Base-by-base conservation (phyloP, 2,888 invertebrate species). In the Elegia similella region DNA sequence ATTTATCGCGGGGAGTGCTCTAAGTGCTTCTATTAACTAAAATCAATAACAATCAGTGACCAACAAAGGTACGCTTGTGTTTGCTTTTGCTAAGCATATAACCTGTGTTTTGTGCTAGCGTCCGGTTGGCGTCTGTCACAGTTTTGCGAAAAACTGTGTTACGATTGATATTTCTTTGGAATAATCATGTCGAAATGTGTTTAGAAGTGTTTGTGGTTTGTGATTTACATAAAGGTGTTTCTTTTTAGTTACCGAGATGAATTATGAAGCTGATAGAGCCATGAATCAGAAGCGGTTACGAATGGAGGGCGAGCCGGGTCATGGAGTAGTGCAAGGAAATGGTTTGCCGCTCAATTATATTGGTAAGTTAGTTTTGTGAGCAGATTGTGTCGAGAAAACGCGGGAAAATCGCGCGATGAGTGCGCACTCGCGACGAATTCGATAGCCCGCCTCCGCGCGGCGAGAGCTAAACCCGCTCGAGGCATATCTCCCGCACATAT, bases 21-120 rank as follows among this genome's bases (percentile, higher is more conserved):
- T 78, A 80, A 84, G 88, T 90, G 85, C 81, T 82, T 85, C 78
- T 85, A 84, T 80, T 80, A 82, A 86, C 84, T 91, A 91, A 92
- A 91, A 92, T 92, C 92, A 86, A 92, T 92, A 92, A 84, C 84
- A 89, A 88, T 87, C 89, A 83, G 83, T 85, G 86, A 85, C 85
- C 86, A 91, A 91, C 91, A 92, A 92, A 92, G 92, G 92, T 92
- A 92, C 90, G 91, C 92, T 92, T 87, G 83, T 91, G 89, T 90
- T 89, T 88, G 89, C 86, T 84, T 87, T 86, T 79, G 75, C 78
- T 75, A 73, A 78, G 80, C 80, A 74, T 87, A 86, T 90, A 91
- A 91, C 91, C 91, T 92, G 88, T 90, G 89, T 88, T 87, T 88
- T 83, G 84, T 84, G 82, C 83, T 86, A 78, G 92, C 91, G 92